These are phyloP conservation scores for Heliothis virescens DNA, from an alignment of 1,140 invertebrate species.

Conservation along the genomic window DNA sequence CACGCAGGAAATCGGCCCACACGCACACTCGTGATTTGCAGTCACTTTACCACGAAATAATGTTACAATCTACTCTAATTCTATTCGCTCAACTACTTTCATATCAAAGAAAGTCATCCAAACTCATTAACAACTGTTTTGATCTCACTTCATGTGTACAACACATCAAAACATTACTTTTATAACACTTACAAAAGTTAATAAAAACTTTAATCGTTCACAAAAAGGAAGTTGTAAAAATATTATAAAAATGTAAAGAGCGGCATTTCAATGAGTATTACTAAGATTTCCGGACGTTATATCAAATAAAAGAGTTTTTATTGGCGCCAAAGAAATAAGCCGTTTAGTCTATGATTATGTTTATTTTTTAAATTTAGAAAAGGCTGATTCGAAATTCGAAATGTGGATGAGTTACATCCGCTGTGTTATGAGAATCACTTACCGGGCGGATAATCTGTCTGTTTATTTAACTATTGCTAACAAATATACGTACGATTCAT, in stretches of 20 bases:
- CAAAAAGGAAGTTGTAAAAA: slow-evolving; percentile 40
- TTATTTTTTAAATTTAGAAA: slow-evolving; percentile 40
- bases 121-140: slow-evolving; percentile 35
- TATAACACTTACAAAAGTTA: slow-evolving; percentile 23
- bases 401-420: slow-evolving; percentile 27
- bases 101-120: slow-evolving; percentile 8
- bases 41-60: not conserved
- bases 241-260: slow-evolving; percentile 38
- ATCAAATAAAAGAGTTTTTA: slow-evolving; percentile 42
- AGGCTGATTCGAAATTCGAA: slow-evolving; percentile 31
- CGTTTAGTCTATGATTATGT: slow-evolving; percentile 42
- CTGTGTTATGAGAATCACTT: slow-evolving; percentile 8
- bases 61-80: not conserved
- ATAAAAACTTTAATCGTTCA: slow-evolving; percentile 38
- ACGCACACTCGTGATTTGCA: not conserved
- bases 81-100: not conserved
- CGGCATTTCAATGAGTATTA: slow-evolving; percentile 37
- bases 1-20: slow-evolving; percentile 13
- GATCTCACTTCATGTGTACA: slow-evolving; percentile 3
- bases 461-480: slow-evolving; percentile 12
- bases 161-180: slow-evolving; percentile 37
- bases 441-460: not conserved
- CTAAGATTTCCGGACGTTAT: slow-evolving; percentile 37
- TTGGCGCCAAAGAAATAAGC: slow-evolving; percentile 44
- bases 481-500: not conserved